Base-by-base conservation (phyloP, 1,140 invertebrate species). In the Caenorhabditis remanei region DNA sequence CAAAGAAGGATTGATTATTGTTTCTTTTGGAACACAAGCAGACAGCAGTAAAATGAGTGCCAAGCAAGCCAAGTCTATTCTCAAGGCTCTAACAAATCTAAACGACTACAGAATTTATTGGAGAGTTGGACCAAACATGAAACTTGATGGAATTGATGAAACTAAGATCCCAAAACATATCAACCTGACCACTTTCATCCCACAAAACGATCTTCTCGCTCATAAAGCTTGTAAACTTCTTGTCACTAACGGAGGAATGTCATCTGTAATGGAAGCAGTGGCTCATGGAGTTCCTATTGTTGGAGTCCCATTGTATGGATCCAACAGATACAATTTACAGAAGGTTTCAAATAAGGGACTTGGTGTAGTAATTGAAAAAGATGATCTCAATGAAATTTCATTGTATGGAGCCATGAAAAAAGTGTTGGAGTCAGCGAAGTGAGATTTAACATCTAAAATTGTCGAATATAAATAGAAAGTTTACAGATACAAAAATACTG, bases 151-250 rank as follows among this genome's bases (percentile, higher is more conserved):
- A 87, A 90, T 91, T 61, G 88, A 90, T 53, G 32, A 88, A 32
- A 85, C 87, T 5, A 46, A 67, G 8, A 48, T 90, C 16, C 91
- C 91, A 21, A 55, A 63, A 3, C 92, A 92, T 75, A 90, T 92
- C 40, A 92, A 92, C 71, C 75, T 92, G 19, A 92, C 91, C 5
- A 89, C 91, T n/a, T 92, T 89, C 83, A 87, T 92, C 50, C 91
- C 91, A 43, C 91, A 92, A 84, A 92, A 92, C 82, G 91, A 92
- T 85, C 86, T 92, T 40, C 86, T 92, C n/a, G 91, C 91, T 14
- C 87, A 92, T 48, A 89, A 89, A 50, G 71, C 86, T 19, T 91
- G 90, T 32, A 87, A 89, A 83, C 87, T 92, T 19, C 83, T 92
- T 5, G 87, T 92, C 8, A 92, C 91, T 2, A 92, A 92, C 79